Base-by-base conservation (phyloP, 2,113 vertebrate species). In the Capreolus pygargus region DNA sequence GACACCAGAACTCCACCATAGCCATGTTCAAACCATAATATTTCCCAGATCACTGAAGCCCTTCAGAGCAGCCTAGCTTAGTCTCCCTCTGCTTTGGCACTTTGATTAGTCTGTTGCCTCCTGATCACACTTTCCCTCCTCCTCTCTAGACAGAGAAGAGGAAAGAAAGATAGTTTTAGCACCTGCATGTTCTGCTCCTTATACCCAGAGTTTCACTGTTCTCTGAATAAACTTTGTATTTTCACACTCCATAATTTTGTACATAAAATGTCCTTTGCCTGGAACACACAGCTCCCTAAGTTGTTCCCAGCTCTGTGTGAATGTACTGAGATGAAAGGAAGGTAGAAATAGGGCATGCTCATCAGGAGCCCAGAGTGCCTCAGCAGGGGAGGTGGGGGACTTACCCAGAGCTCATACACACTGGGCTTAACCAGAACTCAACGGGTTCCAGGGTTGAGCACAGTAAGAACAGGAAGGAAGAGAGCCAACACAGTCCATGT, bases 211-310 rank as follows among this genome's bases (percentile, higher is more conserved):
- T 58, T 84, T 76, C 39, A 78, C 82, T 64, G 50, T 92, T 94
- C 90, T 97, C 94, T 90, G 47, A 93, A 79, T 94, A 97, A 95
- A 95, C 47, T 50, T 78, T 36, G 58, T 19, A 15, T 84, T 57
- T 93, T 97, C 67, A 16, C 87, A 96, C 47, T 87, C 88, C 39
- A 4, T 84, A 58, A 86, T 92, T 97, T 74, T 85, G 50, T 76
- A 92, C 11, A 4, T 61, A 82, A 58, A 54, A 21, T 96, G 86
- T 70, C 85, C 70, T 95, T 89, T 88, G 85, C 85, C 27, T 33
- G 84, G 39, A 95, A 88, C 88, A 81, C 55, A 74, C 17, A 61
- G 54, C 60, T 92, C 92, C 23, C 9, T 47, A 81, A 14, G 47
- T 94, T 89, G 67, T 93, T 96, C 81, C 45, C 55, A 94, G 76